phyloP scores from a whole-genome alignment of 2,113 vertebrate genomes.

The Phalacrocorax carbo region DNA sequence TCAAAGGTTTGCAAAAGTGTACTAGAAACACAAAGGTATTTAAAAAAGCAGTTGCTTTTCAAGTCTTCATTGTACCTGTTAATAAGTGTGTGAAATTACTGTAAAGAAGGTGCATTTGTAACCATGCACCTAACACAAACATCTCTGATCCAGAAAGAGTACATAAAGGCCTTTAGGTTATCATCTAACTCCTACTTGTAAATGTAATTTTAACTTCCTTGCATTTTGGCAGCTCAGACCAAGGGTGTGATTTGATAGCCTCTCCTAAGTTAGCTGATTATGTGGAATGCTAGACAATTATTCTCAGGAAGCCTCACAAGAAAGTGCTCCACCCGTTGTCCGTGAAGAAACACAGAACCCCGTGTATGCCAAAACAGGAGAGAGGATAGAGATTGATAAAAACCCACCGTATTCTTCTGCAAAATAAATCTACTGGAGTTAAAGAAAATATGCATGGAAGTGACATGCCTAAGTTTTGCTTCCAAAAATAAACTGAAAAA shows the following conservation, averaged over 20 bases:
- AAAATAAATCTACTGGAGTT: background rate
- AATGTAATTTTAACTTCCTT: background rate
- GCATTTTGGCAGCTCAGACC: background rate
- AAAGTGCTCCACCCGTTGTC: background rate
- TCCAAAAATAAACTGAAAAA: background rate
- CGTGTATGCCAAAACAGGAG: background rate
- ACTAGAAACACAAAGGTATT: background rate
- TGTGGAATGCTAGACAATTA: background rate
- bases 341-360: background rate
- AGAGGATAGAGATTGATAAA: background rate
- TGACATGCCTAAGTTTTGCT: background rate
- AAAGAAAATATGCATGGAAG: background rate
- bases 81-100: background rate
- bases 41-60: background rate
- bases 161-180: background rate
- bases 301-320: background rate
- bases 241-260: background rate
- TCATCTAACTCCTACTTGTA: background rate
- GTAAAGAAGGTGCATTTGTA: background rate
- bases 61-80: background rate
- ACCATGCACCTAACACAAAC: background rate
- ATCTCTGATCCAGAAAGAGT: background rate
- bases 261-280: background rate
- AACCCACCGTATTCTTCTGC: background rate
- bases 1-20: background rate